Conservation (phyloP, 1,140 invertebrate species). For the Rhagoletis pomonella region DNA sequence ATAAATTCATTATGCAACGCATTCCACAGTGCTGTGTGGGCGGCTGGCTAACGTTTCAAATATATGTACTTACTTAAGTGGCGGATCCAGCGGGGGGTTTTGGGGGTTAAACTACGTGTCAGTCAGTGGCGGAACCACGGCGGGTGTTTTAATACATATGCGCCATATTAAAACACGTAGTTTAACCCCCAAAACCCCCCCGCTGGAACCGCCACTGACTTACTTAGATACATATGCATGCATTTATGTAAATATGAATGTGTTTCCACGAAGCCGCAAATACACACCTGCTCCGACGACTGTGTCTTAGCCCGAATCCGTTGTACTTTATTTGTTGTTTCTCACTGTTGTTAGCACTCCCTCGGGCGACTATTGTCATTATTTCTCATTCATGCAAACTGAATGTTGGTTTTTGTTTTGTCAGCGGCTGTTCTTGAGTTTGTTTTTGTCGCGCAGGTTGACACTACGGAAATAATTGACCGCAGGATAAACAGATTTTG, state of each 20-base stretch:
- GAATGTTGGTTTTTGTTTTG: neutral
- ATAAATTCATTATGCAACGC: neutral
- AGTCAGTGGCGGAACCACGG: too few relatives aligned
- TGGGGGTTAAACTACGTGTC: too few relatives aligned
- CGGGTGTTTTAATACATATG: too few relatives aligned
- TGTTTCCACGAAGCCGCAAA: too few relatives aligned
- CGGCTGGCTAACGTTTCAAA: neutral
- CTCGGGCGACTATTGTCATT: conserved; percentile 11
- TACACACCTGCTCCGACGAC: neutral
- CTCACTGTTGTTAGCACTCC: neutral
- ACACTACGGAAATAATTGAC: conserved; percentile 28
- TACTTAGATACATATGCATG: too few relatives aligned
- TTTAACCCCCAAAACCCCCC: too few relatives aligned
- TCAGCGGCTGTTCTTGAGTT: neutral
- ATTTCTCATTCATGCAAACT: neutral
- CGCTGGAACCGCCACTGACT: too few relatives aligned
- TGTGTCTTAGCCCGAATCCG: neutral
- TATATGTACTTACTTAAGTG: neutral
- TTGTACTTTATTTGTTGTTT: neutral
- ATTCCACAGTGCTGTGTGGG: neutral
- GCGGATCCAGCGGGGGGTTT: too few relatives aligned
- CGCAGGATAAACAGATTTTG: conserved; percentile 29
- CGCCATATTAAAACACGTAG: too few relatives aligned
- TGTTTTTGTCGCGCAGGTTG: neutral
- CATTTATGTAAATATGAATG: too few relatives aligned